These are phyloP conservation scores for Pelodytes ibericus DNA, from an alignment of 2,797 vertebrate genomes.

Conservation along the genomic window DNA sequence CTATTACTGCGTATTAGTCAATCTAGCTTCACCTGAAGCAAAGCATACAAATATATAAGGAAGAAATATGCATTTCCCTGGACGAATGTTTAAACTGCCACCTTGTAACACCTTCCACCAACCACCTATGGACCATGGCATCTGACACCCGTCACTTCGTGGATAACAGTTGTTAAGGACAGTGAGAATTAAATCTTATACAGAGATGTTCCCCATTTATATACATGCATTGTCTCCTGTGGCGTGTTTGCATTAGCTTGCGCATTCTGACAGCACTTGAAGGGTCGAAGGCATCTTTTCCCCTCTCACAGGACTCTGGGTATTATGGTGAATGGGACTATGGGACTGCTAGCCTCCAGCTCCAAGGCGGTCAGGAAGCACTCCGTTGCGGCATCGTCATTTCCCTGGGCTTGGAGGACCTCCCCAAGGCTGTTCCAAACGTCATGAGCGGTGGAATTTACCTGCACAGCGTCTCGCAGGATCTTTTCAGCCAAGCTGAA, in stretches of 20 bases:
- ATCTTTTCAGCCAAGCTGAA: slow-evolving; percentile 95
- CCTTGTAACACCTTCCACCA: neutral
- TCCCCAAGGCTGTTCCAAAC: slow-evolving; percentile 97
- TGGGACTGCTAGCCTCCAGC: slow-evolving; percentile 95
- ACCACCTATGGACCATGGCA: neutral
- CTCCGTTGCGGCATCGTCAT: slow-evolving; percentile 88
- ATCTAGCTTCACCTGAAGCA: no score
- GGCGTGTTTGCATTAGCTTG: neutral
- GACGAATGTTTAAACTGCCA: no score
- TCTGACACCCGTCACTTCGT: neutral
- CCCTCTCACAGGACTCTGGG: slow-evolving; percentile 87
- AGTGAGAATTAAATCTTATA: neutral
- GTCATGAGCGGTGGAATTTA: slow-evolving; percentile 94
- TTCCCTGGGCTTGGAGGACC: slow-evolving; percentile 95
- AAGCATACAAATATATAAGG: no score
- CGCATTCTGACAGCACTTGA: no score
- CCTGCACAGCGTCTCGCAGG: slow-evolving; percentile 92
- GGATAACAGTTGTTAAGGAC: neutral
- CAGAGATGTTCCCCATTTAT: neutral
- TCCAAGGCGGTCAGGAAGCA: slow-evolving; percentile 96
- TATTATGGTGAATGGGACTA: slow-evolving; percentile 95
- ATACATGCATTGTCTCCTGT: neutral
- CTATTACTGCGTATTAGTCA: no score
- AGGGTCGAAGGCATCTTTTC: neutral
- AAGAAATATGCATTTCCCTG: no score